phyloP scores from a whole-genome alignment of 2,113 vertebrate species.

The Clarias magur region DNA sequence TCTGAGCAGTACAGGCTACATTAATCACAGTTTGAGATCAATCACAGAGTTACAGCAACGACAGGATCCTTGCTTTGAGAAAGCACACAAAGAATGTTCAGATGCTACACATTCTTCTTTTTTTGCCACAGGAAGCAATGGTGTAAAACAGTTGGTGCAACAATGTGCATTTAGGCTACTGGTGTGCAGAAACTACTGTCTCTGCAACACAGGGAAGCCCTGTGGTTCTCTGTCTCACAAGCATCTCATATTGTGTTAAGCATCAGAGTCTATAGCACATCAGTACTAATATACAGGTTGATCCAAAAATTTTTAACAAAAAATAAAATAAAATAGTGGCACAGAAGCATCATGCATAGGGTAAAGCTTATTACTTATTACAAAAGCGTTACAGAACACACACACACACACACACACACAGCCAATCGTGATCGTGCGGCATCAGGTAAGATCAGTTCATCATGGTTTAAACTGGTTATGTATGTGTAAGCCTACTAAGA shows the following conservation, averaged over 20 bases:
- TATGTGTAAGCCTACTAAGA: neutral
- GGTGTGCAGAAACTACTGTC: neutral
- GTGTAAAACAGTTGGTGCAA: constrained; percentile 23
- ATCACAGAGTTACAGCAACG: constrained; percentile 18
- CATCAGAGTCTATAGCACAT: neutral
- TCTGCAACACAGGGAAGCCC: neutral
- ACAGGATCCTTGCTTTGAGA: constrained; percentile 8
- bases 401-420: constrained; percentile 13
- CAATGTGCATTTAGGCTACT: constrained; percentile 17
- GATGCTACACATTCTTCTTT: constrained; percentile 23
- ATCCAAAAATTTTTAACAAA: too few relatives aligned
- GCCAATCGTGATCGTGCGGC: neutral
- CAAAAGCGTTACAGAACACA: neutral
- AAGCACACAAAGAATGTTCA: constrained; percentile 32
- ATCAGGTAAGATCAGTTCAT: constrained; percentile 25
- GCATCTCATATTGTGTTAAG: neutral
- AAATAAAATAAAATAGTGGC: neutral
- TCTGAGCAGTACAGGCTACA: neutral
- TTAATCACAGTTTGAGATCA: constrained; percentile 25
- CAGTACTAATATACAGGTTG: neutral
- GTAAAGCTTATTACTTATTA: neutral
- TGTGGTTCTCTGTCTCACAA: neutral
- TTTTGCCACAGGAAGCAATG: constrained; percentile 17
- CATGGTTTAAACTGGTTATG: constrained; percentile 30
- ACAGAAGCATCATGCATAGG: neutral